phyloP scores from a whole-genome alignment of 2,797 vertebrate genomes.

The Emydoidea blandingii region DNA sequence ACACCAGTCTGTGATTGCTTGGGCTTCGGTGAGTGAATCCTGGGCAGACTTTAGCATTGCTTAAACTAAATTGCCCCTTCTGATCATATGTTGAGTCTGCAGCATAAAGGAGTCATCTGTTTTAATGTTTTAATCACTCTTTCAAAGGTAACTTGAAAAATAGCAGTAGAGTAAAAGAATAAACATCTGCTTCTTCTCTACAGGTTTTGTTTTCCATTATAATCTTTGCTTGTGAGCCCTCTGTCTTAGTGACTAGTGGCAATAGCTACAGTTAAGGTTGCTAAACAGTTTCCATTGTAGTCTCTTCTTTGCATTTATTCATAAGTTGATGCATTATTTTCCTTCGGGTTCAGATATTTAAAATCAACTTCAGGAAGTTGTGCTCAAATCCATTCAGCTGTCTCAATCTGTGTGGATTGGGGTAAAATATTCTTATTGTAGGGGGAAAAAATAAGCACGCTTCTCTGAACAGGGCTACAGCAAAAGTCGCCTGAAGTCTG shows the following conservation, averaged over 20 bases:
- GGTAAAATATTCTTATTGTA: background rate
- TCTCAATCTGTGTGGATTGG: background rate
- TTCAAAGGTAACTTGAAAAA: background rate
- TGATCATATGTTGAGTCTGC: fast-evolving
- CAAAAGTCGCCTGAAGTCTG: background rate
- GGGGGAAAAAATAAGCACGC: too few species aligned
- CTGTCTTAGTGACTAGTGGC: background rate
- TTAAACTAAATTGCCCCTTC: fast-evolving
- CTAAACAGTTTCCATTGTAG: fast-evolving
- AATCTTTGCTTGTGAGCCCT: background rate
- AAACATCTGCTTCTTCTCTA: background rate
- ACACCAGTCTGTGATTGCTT: conserved; percentile 92
- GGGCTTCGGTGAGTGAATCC: conserved; percentile 88
- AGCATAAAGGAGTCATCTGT: background rate
- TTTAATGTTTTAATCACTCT: background rate
- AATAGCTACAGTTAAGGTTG: fast-evolving
- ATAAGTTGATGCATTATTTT: fast-evolving
- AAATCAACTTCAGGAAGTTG: fast-evolving
- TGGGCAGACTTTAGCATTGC: background rate
- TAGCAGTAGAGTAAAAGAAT: background rate
- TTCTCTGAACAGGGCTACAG: background rate
- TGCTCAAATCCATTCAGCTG: background rate
- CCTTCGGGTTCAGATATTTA: fast-evolving
- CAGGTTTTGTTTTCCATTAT: fast-evolving
- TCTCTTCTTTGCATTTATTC: background rate